Base-by-base conservation (phyloP, 2,888 invertebrate species). In the Lasius platythorax region DNA sequence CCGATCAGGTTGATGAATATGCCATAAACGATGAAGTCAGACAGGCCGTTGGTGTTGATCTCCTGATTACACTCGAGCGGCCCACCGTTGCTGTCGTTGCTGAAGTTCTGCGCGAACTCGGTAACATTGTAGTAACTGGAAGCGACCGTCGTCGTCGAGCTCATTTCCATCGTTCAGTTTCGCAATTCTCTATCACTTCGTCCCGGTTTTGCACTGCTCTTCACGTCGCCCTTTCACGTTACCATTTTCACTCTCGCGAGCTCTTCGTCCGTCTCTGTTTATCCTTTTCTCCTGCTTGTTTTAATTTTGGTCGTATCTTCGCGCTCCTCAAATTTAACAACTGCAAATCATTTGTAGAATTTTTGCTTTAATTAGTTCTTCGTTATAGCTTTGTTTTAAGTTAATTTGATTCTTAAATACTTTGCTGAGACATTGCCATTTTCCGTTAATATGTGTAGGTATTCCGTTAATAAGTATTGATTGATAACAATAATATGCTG, bases 11-110 rank as follows among this genome's bases (percentile, higher is more conserved):
- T 98, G 83, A 98, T 96, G 89, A 98, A 95, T 88, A 98, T 96
- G 85, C 98, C 98, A 95, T 97, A 97, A 88, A 97, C 96, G 95
- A 98, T 96, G 95, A 98, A 98, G 92, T 97, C 97, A 94, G 97
- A 97, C 92, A 97, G 95, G 89, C 96, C 96, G 87, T 93, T 92
- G 58, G 91, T 64, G 73, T 84, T 86, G 73, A 88, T 67, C 37
- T 64, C 64, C 64, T 86, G 73, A 8, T 76, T 82, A 85, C 93
- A 93, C 76, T 92, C 93, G 40, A 74, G 30, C 53, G 86, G 89
- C 11, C 70, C 85, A 15, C 30, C n/a, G 15, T 56, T 11, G 61
- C n/a, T 72, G 37, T 1, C 28, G 28, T 61, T 87, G 53, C 84
- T 70, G 37, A 82, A 78, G 73, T 88, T 90, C 5, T 37, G 43